phyloP scores from a whole-genome alignment of 2,888 invertebrate species.

The Drosophila paramelanica region DNA sequence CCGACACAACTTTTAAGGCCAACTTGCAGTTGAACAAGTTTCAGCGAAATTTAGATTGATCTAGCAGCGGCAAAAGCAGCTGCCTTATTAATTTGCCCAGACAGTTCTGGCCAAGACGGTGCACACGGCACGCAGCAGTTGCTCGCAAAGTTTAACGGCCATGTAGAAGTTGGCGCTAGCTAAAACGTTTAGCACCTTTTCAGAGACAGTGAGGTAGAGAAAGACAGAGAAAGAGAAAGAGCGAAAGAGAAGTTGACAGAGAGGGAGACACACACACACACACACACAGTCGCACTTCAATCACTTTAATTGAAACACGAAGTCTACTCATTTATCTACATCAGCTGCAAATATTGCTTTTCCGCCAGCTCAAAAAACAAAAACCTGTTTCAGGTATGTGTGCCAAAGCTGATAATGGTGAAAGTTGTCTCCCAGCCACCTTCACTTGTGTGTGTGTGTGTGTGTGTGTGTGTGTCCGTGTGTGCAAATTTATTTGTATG shows the following conservation, averaged over 20 bases:
- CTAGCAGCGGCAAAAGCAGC: constrained; percentile 30
- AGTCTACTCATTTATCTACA: constrained; percentile 81
- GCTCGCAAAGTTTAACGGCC: constrained; percentile 43
- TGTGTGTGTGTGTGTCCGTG: not conserved
- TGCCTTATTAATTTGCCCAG: constrained; percentile 75
- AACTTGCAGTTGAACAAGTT: constrained; percentile 53
- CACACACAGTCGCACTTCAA: constrained; percentile 61
- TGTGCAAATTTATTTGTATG: constrained; percentile 13
- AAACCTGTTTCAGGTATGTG: constrained; percentile 17
- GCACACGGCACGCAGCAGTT: constrained; percentile 19
- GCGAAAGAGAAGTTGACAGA: not conserved
- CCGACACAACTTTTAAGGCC: constrained; percentile 50
- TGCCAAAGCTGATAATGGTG: constrained; percentile 56
- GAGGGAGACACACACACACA: constrained; percentile 1
- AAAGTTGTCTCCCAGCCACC: constrained; percentile 41
- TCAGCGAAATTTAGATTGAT: constrained; percentile 46
- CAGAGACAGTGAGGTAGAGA: constrained; percentile 6
- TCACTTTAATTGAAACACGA: constrained; percentile 81
- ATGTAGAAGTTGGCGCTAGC: constrained; percentile 65
- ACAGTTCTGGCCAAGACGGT: constrained; percentile 16
- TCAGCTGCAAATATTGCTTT: constrained; percentile 80
- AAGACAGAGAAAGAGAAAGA: not conserved
- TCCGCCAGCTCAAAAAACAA: not conserved
- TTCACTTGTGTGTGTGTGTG: constrained; percentile 8
- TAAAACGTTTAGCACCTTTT: constrained; percentile 65